These are phyloP conservation scores for Copidosoma floridanum DNA, from an alignment of 1,140 invertebrate genomes.

Conservation along the genomic window DNA sequence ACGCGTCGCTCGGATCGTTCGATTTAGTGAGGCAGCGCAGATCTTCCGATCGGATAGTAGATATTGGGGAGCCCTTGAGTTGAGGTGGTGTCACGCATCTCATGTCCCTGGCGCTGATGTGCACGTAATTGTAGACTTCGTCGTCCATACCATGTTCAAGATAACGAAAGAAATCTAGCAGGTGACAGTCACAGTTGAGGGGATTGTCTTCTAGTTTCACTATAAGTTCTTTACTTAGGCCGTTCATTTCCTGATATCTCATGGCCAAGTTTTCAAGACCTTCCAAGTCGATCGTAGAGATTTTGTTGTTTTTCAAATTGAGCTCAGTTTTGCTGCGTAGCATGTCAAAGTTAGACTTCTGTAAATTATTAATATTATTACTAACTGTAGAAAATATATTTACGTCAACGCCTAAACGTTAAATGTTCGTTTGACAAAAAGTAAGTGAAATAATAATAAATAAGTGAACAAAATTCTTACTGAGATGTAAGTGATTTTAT, in stretches of 20 bases:
- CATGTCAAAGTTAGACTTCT: not conserved
- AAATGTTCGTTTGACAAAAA: too few relatives aligned
- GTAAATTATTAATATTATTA: not conserved
- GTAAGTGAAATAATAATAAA: not conserved
- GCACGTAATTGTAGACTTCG: not conserved
- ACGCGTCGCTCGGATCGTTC: not conserved
- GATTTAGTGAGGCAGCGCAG: not conserved
- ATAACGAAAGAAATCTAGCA: constrained; percentile 11
- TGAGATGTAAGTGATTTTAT: not conserved
- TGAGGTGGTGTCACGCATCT: not conserved
- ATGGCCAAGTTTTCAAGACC: not conserved
- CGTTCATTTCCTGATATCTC: not conserved
- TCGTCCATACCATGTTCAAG: constrained; percentile 8
- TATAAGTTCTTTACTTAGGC: not conserved
- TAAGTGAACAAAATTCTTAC: not conserved
- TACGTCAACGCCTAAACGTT: too few relatives aligned
- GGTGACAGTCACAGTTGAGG: constrained; percentile 17
- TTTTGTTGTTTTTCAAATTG: not conserved
- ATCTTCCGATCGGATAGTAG: not conserved
- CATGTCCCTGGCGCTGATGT: not conserved
- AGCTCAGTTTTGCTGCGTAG: not conserved
- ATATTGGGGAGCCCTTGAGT: not conserved
- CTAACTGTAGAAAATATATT: not conserved
- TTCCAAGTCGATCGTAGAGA: not conserved
- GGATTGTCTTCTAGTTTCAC: constrained; percentile 8